These are phyloP conservation scores for Lepus americanus DNA, from an alignment of 2,113 vertebrate species.

Conservation along the genomic window DNA sequence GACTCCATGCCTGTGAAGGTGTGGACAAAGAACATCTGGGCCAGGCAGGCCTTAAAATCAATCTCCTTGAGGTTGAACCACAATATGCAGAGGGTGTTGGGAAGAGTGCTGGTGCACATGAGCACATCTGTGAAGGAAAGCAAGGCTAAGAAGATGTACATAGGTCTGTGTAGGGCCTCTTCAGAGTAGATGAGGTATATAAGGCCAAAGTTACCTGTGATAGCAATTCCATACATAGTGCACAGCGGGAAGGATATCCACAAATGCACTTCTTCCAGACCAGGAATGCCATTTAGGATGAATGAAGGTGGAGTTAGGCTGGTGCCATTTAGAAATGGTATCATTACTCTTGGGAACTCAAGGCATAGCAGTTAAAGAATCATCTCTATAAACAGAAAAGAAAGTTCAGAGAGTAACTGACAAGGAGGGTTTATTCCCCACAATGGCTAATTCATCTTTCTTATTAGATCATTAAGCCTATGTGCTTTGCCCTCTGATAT, in stretches of 20 bases:
- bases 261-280: conserved; percentile 69
- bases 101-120: conserved; percentile 80
- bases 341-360: conserved; percentile 20
- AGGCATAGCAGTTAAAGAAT: neutral
- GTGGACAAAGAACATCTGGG: conserved; percentile 81
- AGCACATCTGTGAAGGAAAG: conserved; percentile 81
- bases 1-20: conserved; percentile 76
- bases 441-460: neutral
- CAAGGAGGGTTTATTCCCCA: neutral
- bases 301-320: conserved; percentile 60
- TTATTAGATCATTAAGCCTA: neutral
- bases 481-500: neutral
- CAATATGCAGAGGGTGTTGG: conserved; percentile 79
- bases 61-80: conserved; percentile 78
- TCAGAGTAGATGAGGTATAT: conserved; percentile 69
- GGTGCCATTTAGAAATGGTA: conserved; percentile 48
- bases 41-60: conserved; percentile 71
- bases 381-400: neutral
- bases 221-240: conserved; percentile 74
- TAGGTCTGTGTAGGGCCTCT: conserved; percentile 77
- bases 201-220: conserved; percentile 76
- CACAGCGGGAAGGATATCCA: conserved; percentile 75
- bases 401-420: neutral
- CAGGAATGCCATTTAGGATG: conserved; percentile 80
- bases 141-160: conserved; percentile 81